Base-by-base conservation (phyloP, 2,797 vertebrate genomes). In the Cossypha dichroa region DNA sequence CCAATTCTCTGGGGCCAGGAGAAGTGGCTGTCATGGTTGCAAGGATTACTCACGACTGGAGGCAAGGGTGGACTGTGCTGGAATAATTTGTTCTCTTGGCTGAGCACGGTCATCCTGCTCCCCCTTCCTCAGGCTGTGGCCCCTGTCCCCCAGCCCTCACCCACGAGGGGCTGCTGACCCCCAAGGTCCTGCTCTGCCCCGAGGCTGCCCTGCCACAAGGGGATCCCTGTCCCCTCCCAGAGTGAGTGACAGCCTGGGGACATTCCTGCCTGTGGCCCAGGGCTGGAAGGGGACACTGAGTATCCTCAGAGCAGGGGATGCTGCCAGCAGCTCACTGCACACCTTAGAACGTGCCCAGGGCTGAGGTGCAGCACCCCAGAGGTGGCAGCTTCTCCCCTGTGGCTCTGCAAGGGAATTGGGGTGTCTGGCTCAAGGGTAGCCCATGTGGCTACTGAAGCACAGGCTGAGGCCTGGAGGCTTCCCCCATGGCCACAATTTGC, bases 11-110 rank as follows among this genome's bases (percentile, higher is more conserved):
- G 38, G 68, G 92, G 92, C 92, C 93, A 56, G 90, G 40, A 95
- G 89, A 93, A 93, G 92, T 83, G 87, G 92, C 94, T 97, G 92
- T 94, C 94, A 93, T 91, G 94, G 92, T 87, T 94, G 94, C 84
- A 66, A 62, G 94, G 94, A 97, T 94, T 94, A 94, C 81, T 85
- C 0, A 1, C 56, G 28, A 80, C 93, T 95, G 75, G 74, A 92
- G 94, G 92, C 85, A 40, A 92, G 90, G 92, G 88, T 95, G 90
- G 94, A 38, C 91, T 88, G 12, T 25, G 58, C 75, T 55, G 49
- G 86, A 49, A 55, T 87, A 70, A 89, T 89, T 92, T 91, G 68
- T 90, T 85, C 60, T 89, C 77, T 68, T 54, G 64, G 66, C 78
- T 60, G 56, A 81, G 48, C 85, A 60, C 6, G 34, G 75, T 83